These are phyloP conservation scores for Scomber scombrus DNA, from an alignment of 2,113 vertebrate genomes.

Conservation along the genomic window DNA sequence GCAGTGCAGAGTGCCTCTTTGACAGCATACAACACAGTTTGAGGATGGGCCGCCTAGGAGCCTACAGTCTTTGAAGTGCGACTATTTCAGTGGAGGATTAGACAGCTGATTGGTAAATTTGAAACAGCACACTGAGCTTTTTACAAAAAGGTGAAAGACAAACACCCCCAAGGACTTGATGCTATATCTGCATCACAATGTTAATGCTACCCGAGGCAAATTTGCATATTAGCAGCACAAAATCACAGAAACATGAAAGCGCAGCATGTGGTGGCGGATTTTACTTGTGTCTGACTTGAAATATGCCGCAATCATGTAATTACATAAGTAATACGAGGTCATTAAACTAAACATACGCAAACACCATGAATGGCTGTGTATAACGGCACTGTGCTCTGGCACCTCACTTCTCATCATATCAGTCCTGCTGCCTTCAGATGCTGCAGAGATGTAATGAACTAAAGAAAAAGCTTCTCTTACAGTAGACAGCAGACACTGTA, in stretches of 20 bases:
- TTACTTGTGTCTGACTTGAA: background rate
- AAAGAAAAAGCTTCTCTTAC: too few relatives aligned
- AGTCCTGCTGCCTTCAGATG: too few relatives aligned
- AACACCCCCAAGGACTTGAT: background rate
- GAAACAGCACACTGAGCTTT: too few relatives aligned
- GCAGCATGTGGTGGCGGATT: background rate
- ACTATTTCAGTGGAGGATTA: constrained; percentile 53
- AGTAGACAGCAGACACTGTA: too few relatives aligned
- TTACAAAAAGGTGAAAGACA: too few relatives aligned
- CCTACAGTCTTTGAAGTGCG: constrained; percentile 53
- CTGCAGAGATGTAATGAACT: too few relatives aligned
- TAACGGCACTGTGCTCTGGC: too few relatives aligned
- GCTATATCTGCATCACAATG: constrained; percentile 35
- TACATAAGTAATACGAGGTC: background rate
- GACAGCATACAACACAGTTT: constrained; percentile 7
- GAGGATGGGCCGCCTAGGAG: constrained; percentile 24
- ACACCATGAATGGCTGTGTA: too few relatives aligned
- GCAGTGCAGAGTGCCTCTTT: background rate
- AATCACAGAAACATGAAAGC: constrained; percentile 1
- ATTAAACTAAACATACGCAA: constrained; percentile 9
- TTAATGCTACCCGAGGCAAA: constrained; percentile 15
- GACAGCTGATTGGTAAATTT: background rate
- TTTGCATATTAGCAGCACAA: constrained; percentile 30
- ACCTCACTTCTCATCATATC: too few relatives aligned
- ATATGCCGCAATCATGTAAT: constrained; percentile 1